Evolutionary conservation across 2,888 invertebrate genomes (phyloP).

Genomic region (Hydriomena furcata): DNA sequence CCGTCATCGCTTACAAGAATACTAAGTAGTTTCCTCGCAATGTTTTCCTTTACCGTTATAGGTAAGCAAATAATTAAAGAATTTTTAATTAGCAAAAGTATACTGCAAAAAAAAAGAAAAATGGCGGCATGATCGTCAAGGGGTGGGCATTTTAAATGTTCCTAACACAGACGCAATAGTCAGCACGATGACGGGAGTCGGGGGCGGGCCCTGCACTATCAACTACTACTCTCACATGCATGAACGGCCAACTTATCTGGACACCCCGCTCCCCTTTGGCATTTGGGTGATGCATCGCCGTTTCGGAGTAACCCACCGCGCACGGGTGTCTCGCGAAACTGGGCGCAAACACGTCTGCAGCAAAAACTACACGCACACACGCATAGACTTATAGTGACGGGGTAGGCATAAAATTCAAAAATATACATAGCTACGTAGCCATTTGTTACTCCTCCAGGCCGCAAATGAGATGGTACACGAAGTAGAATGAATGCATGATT

Average conservation of each 20-base stretch:
- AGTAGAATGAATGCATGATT: slow-evolving; percentile 73
- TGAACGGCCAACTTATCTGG: slow-evolving; percentile 42
- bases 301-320: slow-evolving; percentile 31
- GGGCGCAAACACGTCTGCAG: slow-evolving; percentile 49
- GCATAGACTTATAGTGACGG: slow-evolving; percentile 43
- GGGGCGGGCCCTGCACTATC: slow-evolving; percentile 72
- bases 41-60: too few relatives aligned
- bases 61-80: too few relatives aligned
- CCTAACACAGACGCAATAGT: slow-evolving; percentile 80
- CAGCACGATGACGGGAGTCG: slow-evolving; percentile 71
- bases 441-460: slow-evolving; percentile 62
- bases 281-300: neutral
- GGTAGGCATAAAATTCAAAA: slow-evolving; percentile 80
- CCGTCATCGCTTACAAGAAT: too few relatives aligned
- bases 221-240: slow-evolving; percentile 67
- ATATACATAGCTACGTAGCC: slow-evolving; percentile 63
- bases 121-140: slow-evolving; percentile 78
- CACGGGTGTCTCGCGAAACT: slow-evolving; percentile 51
- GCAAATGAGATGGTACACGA: slow-evolving; percentile 72
- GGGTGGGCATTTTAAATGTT: slow-evolving; percentile 81
- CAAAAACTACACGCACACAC: slow-evolving; percentile 66
- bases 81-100: slow-evolving; percentile 25
- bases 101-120: slow-evolving; percentile 39
- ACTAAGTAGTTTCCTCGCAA: too few relatives aligned
- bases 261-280: slow-evolving; percentile 42